Conservation (phyloP, 2,888 invertebrate species). For the Eupithecia abbreviata region DNA sequence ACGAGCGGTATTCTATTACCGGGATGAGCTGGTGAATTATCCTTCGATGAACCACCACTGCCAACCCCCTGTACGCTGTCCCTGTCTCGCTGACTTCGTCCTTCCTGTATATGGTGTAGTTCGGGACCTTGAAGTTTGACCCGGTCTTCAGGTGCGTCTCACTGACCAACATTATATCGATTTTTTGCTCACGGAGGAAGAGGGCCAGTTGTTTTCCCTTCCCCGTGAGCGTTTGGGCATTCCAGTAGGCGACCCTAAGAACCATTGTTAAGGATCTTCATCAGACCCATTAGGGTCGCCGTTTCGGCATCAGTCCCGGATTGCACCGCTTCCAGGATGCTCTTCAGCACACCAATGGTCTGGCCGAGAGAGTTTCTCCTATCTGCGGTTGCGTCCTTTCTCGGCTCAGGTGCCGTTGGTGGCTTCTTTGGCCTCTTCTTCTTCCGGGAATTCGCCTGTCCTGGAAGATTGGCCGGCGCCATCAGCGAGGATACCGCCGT, state of each 20-base stretch:
- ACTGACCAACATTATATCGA: background rate
- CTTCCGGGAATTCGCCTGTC: background rate
- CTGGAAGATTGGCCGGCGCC: background rate
- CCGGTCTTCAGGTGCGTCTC: background rate
- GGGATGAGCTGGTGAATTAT: background rate
- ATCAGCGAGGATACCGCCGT: background rate
- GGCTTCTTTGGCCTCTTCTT: background rate
- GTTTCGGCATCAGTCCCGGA: background rate
- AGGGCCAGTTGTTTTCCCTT: conserved; percentile 21
- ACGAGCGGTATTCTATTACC: background rate
- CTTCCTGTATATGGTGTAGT: background rate
- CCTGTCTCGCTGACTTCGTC: background rate
- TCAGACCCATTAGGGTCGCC: conserved; percentile 13
- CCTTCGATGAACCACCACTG: background rate
- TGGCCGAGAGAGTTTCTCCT: background rate
- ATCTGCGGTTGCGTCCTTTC: background rate
- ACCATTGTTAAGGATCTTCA: conserved; percentile 19
- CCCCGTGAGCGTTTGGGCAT: conserved; percentile 22
- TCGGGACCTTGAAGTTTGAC: background rate
- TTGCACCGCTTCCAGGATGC: background rate
- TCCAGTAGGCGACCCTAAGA: conserved; percentile 19
- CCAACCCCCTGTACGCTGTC: background rate
- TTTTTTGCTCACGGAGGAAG: conserved; percentile 21
- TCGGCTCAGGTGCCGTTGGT: background rate
- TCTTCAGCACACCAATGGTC: background rate